Percentiles rank a stretch among this genome's conserved stretches.
Evolutionary conservation across 2,797 vertebrate genomes (phyloP).

Genomic region (Phoebastria nigripes): DNA sequence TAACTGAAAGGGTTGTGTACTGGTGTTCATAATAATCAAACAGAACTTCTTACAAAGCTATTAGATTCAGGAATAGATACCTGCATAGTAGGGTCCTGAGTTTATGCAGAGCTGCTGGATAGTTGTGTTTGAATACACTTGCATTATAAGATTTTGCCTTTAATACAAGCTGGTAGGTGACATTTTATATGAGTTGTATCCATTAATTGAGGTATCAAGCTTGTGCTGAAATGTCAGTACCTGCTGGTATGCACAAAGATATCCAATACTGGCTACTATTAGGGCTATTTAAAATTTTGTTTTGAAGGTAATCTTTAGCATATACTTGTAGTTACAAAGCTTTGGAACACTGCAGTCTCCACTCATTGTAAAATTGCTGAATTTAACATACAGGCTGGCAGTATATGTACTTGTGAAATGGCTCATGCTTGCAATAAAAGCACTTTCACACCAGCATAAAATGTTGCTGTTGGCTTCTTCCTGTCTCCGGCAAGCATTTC

Average conservation of each 20-base stretch:
- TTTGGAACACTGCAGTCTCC: background rate
- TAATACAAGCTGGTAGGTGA: background rate
- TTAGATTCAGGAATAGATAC: background rate
- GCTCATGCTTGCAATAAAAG: background rate
- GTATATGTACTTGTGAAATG: background rate
- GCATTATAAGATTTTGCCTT: background rate
- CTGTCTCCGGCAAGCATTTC: background rate
- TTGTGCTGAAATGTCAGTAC: background rate
- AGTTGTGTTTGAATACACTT: background rate
- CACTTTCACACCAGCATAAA: background rate
- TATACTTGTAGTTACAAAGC: background rate
- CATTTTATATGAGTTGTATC: background rate
- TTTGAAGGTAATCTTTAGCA: background rate
- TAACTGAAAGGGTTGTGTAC: too few species aligned
- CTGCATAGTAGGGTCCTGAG: background rate
- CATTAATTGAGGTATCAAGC: background rate
- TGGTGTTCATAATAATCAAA: accelerated
- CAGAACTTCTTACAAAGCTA: background rate
- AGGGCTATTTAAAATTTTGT: background rate
- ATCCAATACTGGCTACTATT: background rate
- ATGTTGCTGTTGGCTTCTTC: background rate
- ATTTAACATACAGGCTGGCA: background rate
- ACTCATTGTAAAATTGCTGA: background rate
- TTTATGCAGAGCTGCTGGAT: background rate
- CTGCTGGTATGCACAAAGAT: background rate